Percentiles rank a stretch among this genome's conserved stretches.
Conservation (phyloP, 2,113 vertebrate species). For the Rhodinocichla rosea region DNA sequence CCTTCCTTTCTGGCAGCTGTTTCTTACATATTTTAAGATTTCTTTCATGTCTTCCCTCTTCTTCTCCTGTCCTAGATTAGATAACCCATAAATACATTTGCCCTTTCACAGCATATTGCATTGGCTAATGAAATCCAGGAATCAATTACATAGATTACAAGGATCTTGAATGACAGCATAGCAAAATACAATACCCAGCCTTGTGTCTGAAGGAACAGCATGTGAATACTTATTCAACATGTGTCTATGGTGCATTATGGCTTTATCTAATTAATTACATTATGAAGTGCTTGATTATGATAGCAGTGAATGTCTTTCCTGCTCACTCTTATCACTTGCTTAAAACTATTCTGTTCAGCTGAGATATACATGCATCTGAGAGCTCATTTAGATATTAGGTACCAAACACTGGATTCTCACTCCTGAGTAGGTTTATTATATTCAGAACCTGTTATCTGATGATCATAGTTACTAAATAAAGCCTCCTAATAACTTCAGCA, state of each 20-base stretch:
- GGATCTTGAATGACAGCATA: not conserved
- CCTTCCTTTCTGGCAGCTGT: not conserved
- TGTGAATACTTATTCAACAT: not conserved
- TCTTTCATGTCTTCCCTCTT: not conserved
- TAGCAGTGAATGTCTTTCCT: not conserved
- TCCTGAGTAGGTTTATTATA: not conserved
- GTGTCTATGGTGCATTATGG: not conserved
- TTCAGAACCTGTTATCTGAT: not conserved
- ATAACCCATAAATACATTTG: not conserved
- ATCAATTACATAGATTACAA: not conserved
- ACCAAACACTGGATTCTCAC: not conserved
- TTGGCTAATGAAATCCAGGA: not conserved
- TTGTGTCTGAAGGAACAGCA: not conserved
- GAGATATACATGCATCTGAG: not conserved
- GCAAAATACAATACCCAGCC: not conserved
- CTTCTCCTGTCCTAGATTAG: not conserved
- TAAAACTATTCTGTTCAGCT: slow-evolving; percentile 2
- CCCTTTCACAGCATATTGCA: not conserved
- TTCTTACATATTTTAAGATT: not conserved
- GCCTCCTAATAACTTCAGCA: not conserved
- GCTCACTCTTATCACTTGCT: not conserved
- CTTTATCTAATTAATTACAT: slow-evolving; percentile 40
- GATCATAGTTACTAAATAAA: not conserved
- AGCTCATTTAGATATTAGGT: not conserved
- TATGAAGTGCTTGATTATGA: slow-evolving; percentile 9